Percentiles rank a stretch among this genome's conserved stretches.
phyloP scores from a whole-genome alignment of 2,113 vertebrate species.

The Prietella phreatophila region DNA sequence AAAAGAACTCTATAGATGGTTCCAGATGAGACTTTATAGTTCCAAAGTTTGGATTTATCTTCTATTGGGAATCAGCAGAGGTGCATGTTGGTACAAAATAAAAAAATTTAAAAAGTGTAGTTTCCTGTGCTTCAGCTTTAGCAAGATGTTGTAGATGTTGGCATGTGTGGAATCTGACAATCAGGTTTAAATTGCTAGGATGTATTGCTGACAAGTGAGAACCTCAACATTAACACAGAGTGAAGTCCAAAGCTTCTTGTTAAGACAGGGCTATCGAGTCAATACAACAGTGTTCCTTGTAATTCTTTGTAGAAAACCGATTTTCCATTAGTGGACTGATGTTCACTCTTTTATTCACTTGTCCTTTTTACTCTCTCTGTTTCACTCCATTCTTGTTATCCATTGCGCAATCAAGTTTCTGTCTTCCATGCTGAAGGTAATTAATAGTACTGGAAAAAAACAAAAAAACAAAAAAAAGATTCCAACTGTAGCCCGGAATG shows the following conservation, averaged over 20 bases:
- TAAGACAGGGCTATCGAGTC: constrained; percentile 4
- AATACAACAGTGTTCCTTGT: neutral
- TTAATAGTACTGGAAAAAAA: constrained; percentile 66
- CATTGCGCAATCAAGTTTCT: constrained; percentile 60
- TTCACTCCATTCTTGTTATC: constrained; percentile 50
- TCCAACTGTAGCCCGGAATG: constrained; percentile 64
- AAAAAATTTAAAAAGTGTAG: too few relatives aligned
- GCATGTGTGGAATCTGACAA: neutral
- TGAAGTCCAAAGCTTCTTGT: constrained; percentile 24
- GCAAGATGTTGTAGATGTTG: neutral
- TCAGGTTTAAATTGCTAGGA: neutral
- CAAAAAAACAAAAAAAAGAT: too few relatives aligned
- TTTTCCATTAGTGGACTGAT: constrained; percentile 28
- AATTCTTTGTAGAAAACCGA: constrained; percentile 33
- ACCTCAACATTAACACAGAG: neutral
- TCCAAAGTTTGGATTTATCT: too few relatives aligned
- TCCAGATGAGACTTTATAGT: too few relatives aligned
- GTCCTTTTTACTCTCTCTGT: constrained; percentile 34
- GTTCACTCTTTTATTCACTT: constrained; percentile 42
- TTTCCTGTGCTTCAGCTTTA: neutral
- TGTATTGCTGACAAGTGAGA: neutral
- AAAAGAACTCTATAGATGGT: too few relatives aligned
- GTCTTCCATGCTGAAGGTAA: constrained; percentile 64
- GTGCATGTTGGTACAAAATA: too few relatives aligned
- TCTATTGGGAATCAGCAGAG: too few relatives aligned